Evolutionary conservation across 2,113 vertebrate species (phyloP), one percentile per base, ranked within the genome.

Genomic region (Anarrhichthys ocellatus): DNA sequence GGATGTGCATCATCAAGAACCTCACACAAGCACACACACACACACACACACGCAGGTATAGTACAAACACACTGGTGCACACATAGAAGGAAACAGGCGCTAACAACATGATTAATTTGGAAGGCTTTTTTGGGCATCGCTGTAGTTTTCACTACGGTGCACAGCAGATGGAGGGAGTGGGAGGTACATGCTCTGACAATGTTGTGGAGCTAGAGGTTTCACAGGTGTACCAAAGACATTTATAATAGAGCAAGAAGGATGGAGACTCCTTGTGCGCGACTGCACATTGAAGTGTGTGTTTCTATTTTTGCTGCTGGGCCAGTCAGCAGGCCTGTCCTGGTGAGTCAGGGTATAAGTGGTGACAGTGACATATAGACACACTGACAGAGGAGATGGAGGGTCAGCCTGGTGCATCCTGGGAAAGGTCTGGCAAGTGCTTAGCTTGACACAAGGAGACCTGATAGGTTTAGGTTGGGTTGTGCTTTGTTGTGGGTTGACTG

Each of bases 291-390:
- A 69, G 73, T 70, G 75, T 74, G 78, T 17, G 48, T 20, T 82
- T 82, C 78, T 88, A 84, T 92, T 89, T 92, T 77, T 85, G 86
- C 69, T 74, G 67, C 73, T 1, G 69, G 78, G 61, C 78, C 10
- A 84, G 76, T 91, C 91, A 89, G 91, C 88, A 88, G 85, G 83
- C 78, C 72, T 88, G 92, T 91, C 89, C 61, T 78, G 64, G 65
- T 84, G 88, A 88, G 86, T 92, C 78, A 83, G 88, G 80, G 63
- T 83, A 22, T 76, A 40, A 73, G 80, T 78, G 14, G 46, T 88
- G 88, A 86, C 84, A 82, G 78, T 91, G 85, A 92, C 86, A 87
- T 84, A 88, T 83, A 86, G 85, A 90, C 76, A 87, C 87, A 88
- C 69, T 89, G 89, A 78, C 80, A 76, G 85, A 79, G 77, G 85